A percentile compares a stretch with the other conserved stretches of the same genome.
These are phyloP conservation scores for Callimorpha dominula DNA, from an alignment of 2,888 invertebrate species.

Conservation along the genomic window DNA sequence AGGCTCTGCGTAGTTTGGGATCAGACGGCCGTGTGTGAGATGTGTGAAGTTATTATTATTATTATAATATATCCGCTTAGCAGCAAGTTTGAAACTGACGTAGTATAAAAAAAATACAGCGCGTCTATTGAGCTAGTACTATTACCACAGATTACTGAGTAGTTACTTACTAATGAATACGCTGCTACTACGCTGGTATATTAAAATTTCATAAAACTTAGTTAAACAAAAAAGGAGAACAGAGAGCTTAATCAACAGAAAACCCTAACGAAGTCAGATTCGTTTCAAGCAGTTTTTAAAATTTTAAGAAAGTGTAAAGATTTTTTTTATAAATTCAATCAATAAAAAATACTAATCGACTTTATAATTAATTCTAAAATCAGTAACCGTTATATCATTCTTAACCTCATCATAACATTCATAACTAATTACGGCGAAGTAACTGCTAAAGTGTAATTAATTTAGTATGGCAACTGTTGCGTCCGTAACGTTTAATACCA, in stretches of 20 bases:
- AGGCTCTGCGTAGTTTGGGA: no score
- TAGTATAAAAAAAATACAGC: not conserved
- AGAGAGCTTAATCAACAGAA: not conserved
- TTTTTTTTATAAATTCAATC: not conserved
- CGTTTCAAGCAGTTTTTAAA: not conserved
- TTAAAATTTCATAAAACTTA: not conserved
- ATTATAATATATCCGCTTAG: no score
- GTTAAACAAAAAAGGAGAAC: not conserved
- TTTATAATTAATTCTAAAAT: slow-evolving; percentile 39
- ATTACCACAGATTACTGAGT: no score
- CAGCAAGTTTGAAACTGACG: no score
- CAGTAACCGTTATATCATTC: slow-evolving; percentile 31
- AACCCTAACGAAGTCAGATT: not conserved
- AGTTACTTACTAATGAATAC: no score
- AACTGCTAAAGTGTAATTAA: slow-evolving; percentile 36
- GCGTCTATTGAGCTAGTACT: not conserved
- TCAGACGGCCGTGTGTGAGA: no score
- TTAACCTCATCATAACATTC: slow-evolving; percentile 40
- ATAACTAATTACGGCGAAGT: slow-evolving; percentile 40
- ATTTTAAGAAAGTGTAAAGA: not conserved
- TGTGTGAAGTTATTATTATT: no score
- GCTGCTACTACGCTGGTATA: not conserved
- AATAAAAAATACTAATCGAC: not conserved
- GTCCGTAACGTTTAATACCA: slow-evolving; percentile 33
- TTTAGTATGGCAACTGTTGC: slow-evolving; percentile 42